Evolutionary conservation across 2,888 invertebrate genomes (phyloP), one percentile per base, ranked within the genome.

Genomic region (Pyralis farinalis): DNA sequence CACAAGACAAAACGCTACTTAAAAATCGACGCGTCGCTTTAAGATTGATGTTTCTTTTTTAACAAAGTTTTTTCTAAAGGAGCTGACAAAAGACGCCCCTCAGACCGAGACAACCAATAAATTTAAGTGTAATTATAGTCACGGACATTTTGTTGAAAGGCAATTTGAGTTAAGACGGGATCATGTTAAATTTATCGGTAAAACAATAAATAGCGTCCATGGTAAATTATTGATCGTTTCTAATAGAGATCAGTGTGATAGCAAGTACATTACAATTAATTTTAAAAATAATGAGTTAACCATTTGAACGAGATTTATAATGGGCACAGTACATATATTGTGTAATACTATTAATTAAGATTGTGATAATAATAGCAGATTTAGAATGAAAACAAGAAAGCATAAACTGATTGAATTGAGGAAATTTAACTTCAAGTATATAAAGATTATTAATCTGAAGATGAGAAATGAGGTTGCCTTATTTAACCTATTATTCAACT

Each of bases 61-160:
- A 42, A 32, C 40, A 38, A 45, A 52, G 55, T 58, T 58, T 58
- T 47, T 53, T 31, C 21, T 12, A 33, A 40, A 47, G 16, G 16
- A 16, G 51, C 58, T 66, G 66, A 70, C 66, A 70, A 63, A 66
- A 65, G 63, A 62, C 43, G 44, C 47, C 49, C 55, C 55, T 51
- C 41, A 29, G 43, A 34, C 47, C 56, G 58, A 70, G 75, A 74
- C 76, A 74, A 74, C 63, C 67, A 71, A 87, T 87, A 87, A 82
- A 85, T 87, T 77, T 67, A 42, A 54, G 55, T 58, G 69, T 84
- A 86, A 86, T 86, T 83, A 85, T 76, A 75, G 73, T 67, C 63
- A 59, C 59, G 63, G 70, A 73, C 67, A 68, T 80, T 81, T 77
- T 79, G 87, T 87, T 84, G 85, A 80, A 80, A 81, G 75, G 69